phyloP scores from a whole-genome alignment of 2,113 vertebrate species.

The Bothrops jararaca region DNA sequence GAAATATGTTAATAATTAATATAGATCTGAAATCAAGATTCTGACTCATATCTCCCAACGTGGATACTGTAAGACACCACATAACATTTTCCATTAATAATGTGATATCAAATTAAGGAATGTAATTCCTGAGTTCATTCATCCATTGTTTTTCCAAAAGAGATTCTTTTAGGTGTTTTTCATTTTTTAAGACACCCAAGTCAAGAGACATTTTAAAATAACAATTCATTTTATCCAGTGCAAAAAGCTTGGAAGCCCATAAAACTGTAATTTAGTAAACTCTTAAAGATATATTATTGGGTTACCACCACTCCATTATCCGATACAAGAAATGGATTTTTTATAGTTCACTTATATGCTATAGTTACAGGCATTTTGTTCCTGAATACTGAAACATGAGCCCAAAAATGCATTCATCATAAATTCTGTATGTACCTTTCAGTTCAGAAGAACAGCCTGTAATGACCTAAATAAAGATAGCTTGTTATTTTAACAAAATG shows the following conservation, averaged over 20 bases:
- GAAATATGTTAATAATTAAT: neutral
- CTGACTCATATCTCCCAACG: neutral
- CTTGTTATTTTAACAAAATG: constrained; percentile 17
- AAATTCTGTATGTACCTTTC: constrained; percentile 8
- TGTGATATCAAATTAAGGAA: neutral
- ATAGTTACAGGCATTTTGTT: constrained; percentile 42
- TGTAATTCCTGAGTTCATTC: neutral
- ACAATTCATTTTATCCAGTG: constrained; percentile 43
- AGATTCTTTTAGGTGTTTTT: neutral
- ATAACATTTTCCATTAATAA: neutral
- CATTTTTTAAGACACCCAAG: constrained; percentile 17
- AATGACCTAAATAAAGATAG: constrained; percentile 23
- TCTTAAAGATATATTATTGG: constrained; percentile 40
- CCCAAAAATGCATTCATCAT: neutral
- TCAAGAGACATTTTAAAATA: constrained; percentile 37
- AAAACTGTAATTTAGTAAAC: constrained; percentile 48
- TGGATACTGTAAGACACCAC: neutral
- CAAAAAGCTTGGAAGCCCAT: constrained; percentile 54
- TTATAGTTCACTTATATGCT: constrained; percentile 51
- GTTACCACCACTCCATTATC: constrained; percentile 34
- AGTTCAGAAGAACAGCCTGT: constrained; percentile 21
- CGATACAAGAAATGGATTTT: constrained; percentile 46
- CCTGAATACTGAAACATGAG: constrained; percentile 26
- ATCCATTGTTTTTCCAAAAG: neutral
- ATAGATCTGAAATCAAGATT: neutral